These are phyloP conservation scores for Rhipidura dahli DNA, from an alignment of 2,113 vertebrate genomes.

Conservation along the genomic window DNA sequence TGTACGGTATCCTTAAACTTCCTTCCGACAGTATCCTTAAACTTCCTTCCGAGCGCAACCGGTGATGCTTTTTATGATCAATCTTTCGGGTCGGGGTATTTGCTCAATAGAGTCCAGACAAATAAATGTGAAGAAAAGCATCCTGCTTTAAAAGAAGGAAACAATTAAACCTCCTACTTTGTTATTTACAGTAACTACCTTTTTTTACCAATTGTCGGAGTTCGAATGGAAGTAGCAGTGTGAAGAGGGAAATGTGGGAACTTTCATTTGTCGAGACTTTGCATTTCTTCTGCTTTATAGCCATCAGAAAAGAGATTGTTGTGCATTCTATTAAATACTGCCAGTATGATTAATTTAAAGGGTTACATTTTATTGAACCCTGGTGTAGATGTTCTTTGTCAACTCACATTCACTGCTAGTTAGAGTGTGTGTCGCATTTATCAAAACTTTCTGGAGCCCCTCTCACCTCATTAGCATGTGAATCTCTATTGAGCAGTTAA, in stretches of 20 bases:
- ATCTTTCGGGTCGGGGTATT: slow-evolving; percentile 36
- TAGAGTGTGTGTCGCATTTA: slow-evolving; percentile 89
- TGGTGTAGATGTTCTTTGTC: slow-evolving; percentile 78
- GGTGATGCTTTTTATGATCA: slow-evolving; percentile 61
- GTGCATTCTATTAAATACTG: slow-evolving; percentile 81
- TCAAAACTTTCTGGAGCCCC: slow-evolving; percentile 87
- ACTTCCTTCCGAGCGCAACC: slow-evolving; percentile 49
- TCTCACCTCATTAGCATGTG: slow-evolving; percentile 95
- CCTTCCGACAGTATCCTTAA: slow-evolving; percentile 42
- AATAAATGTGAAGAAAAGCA: slow-evolving; percentile 60
- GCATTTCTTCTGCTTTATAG: slow-evolving; percentile 74
- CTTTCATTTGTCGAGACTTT: slow-evolving; percentile 72
- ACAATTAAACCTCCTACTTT: slow-evolving; percentile 69
- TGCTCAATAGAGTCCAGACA: slow-evolving; percentile 53
- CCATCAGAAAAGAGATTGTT: slow-evolving; percentile 79
- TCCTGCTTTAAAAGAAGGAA: slow-evolving; percentile 63
- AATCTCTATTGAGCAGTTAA: slow-evolving; percentile 91
- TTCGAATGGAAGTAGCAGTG: slow-evolving; percentile 71
- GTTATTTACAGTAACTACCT: slow-evolving; percentile 74
- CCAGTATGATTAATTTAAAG: slow-evolving; percentile 85
- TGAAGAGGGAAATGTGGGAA: slow-evolving; percentile 77
- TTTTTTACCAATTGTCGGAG: slow-evolving; percentile 69
- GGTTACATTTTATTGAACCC: slow-evolving; percentile 81
- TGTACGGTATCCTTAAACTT: slow-evolving; percentile 46
- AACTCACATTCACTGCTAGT: slow-evolving; percentile 77